phyloP scores from a whole-genome alignment of 2,888 invertebrate species.

The Lomographa bimaculata region DNA sequence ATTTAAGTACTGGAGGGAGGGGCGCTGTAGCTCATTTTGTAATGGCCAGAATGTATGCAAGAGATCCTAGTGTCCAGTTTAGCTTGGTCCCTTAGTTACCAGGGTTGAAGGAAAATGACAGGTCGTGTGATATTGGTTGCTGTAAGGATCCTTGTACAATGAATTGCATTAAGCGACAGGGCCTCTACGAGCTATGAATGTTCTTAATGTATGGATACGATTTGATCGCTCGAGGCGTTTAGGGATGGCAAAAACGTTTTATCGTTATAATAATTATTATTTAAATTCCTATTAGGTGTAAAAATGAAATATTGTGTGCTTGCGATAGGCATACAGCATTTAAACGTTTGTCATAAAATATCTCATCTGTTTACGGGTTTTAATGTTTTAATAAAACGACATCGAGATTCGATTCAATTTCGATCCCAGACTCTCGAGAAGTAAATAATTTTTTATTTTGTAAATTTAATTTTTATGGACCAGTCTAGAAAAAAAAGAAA shows the following conservation, averaged over 20 bases:
- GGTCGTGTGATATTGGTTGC: constrained; percentile 44
- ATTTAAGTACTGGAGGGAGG: constrained; percentile 33
- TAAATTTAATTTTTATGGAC: no score
- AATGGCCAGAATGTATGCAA: constrained; percentile 55
- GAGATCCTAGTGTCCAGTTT: constrained; percentile 43
- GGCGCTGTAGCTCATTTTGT: constrained; percentile 39
- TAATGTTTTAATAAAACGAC: no score
- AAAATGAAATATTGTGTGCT: no score
- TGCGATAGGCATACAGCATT: no score
- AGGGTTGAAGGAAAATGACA: constrained; percentile 32
- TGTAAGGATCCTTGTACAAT: constrained; percentile 71
- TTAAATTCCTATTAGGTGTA: no score
- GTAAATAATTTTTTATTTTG: no score
- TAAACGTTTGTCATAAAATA: no score
- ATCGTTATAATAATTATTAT: constrained; percentile 22
- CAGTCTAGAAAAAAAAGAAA: no score
- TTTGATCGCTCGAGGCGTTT: constrained; percentile 65
- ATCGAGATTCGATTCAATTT: no score
- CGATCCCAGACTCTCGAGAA: no score
- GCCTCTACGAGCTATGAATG: constrained; percentile 68
- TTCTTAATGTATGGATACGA: constrained; percentile 74
- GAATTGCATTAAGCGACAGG: constrained; percentile 78
- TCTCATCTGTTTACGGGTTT: no score
- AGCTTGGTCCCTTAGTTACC: constrained; percentile 39
- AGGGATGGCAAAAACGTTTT: constrained; percentile 42